Conservation (phyloP, 2,113 vertebrate genomes). For the Varanus komodoensis region DNA sequence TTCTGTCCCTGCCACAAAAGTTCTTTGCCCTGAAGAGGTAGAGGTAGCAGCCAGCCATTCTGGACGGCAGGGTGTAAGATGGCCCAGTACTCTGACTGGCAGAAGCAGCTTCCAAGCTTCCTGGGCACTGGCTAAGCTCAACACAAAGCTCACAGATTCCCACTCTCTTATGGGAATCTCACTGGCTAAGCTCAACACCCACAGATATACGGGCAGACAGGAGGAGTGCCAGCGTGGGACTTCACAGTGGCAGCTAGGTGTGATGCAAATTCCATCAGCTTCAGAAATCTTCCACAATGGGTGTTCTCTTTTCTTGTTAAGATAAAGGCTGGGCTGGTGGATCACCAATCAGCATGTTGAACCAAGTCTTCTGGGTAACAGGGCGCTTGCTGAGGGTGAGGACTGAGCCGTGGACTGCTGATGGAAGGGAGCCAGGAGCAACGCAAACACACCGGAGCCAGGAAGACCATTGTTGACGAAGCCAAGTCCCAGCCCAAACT, state of each 20-base stretch:
- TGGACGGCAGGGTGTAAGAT: too few species aligned
- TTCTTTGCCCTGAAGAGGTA: too few species aligned
- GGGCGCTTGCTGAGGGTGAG: not conserved
- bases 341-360: not conserved
- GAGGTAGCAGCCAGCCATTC: too few species aligned
- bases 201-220: not conserved
- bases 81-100: too few species aligned
- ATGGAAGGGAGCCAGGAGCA: not conserved
- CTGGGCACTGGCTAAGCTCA: not conserved
- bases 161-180: too few species aligned
- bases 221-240: not conserved
- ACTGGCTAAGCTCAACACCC: not conserved
- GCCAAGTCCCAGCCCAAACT: not conserved
- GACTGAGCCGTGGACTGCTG: too few species aligned
- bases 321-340: not conserved
- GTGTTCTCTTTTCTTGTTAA: not conserved
- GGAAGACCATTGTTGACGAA: slow-evolving; percentile 1
- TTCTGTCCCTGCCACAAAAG: too few species aligned
- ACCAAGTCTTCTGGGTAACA: not conserved
- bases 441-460: not conserved
- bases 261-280: not conserved
- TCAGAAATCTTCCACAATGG: not conserved
- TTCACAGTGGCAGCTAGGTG: not conserved
- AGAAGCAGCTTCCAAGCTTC: too few species aligned
- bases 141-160: not conserved